A percentile compares a stretch with the other conserved stretches of the same genome.
Conservation (phyloP, 2,113 vertebrate species). For the Oceanites oceanicus region DNA sequence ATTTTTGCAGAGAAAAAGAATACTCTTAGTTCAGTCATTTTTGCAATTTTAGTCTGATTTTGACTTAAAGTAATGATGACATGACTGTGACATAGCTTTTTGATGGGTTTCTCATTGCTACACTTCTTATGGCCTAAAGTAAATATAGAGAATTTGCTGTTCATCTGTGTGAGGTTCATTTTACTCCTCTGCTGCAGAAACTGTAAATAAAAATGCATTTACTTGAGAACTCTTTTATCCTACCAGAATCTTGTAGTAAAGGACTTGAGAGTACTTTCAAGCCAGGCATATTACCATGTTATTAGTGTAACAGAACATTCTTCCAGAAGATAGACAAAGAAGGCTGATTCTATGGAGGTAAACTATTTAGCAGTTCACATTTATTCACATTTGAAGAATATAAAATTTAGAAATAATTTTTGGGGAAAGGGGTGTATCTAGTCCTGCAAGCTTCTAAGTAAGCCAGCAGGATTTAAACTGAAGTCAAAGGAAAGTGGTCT, state of each 20-base stretch:
- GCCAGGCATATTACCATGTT: neutral
- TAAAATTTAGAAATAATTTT: neutral
- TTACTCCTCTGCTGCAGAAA: neutral
- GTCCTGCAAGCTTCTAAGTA: neutral
- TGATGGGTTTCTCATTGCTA: neutral
- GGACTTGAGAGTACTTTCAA: neutral
- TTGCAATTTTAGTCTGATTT: neutral
- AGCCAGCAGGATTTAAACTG: neutral
- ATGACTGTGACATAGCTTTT: neutral
- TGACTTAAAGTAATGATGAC: neutral
- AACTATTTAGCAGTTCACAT: neutral
- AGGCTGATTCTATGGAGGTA: neutral
- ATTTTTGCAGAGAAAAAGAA: slow-evolving; percentile 1
- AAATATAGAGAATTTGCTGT: neutral
- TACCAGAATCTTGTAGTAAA: neutral
- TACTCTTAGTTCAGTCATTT: neutral
- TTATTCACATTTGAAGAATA: neutral
- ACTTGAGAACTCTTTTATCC: neutral
- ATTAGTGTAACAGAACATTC: neutral
- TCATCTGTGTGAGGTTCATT: neutral
- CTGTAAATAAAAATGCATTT: neutral
- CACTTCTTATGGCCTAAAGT: neutral
- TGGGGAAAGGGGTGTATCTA: neutral
- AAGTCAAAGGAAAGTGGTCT: neutral
- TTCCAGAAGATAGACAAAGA: neutral